Conservation (phyloP, 2,888 invertebrate species). For the Malthinus flaveolus region DNA sequence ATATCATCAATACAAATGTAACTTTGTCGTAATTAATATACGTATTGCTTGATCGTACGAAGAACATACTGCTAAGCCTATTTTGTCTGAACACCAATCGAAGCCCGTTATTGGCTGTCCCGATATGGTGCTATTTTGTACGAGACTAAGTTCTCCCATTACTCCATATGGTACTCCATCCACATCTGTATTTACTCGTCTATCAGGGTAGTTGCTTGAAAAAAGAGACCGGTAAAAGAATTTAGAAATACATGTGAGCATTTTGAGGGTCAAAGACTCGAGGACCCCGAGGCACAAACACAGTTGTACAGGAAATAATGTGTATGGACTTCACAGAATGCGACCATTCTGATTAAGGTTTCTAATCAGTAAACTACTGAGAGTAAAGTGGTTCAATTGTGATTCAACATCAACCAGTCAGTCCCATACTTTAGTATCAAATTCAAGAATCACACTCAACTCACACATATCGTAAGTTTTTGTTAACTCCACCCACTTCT, state of each 20-base stretch:
- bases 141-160: constrained; percentile 70
- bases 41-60: constrained; percentile 91
- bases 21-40: constrained; percentile 84
- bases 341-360: too few species aligned
- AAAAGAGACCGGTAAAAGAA: constrained; percentile 20
- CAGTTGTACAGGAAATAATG: too few species aligned
- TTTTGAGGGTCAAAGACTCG: too few species aligned
- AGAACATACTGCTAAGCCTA: constrained; percentile 84
- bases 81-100: constrained; percentile 91
- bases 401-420: too few species aligned
- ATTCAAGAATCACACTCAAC: too few species aligned
- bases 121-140: constrained; percentile 82
- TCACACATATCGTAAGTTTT: too few species aligned
- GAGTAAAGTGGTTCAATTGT: too few species aligned
- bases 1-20: constrained; percentile 67
- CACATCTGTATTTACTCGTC: constrained; percentile 68
- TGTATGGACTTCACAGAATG: too few species aligned
- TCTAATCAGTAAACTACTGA: too few species aligned
- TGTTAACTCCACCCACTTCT: too few species aligned
- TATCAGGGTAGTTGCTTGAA: constrained; percentile 76
- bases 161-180: constrained; percentile 77
- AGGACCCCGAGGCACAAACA: too few species aligned
- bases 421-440: too few species aligned
- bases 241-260: neutral
- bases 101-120: constrained; percentile 87